Conservation (phyloP, 2,888 invertebrate species). For the Trissolcus brochymenae region DNA sequence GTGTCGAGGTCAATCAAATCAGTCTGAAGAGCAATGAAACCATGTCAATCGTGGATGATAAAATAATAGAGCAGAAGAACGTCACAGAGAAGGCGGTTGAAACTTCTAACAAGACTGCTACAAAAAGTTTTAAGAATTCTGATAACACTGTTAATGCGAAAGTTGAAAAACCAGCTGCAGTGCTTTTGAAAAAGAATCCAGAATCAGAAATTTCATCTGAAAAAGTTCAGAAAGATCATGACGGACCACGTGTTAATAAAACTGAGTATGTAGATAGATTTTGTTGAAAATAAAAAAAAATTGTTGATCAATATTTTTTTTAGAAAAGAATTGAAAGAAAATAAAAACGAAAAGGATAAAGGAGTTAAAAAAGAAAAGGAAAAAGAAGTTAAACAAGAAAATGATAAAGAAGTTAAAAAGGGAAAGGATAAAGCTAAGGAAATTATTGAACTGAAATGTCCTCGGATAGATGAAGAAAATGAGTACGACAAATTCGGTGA, state of each 20-base stretch:
- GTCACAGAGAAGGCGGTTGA: not conserved
- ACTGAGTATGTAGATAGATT: not conserved
- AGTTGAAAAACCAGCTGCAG: not conserved
- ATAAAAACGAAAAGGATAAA: not conserved
- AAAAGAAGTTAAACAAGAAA: not conserved
- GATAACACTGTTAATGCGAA: not conserved
- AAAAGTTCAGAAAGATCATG: not conserved
- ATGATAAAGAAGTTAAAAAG: not conserved
- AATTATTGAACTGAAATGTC: conserved; percentile 24
- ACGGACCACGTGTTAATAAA: too few relatives aligned
- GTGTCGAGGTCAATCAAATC: conserved; percentile 6
- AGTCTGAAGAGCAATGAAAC: conserved; percentile 1
- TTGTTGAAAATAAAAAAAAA: too few relatives aligned
- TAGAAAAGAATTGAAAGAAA: not conserved
- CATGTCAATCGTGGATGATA: not conserved
- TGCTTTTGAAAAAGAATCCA: not conserved
- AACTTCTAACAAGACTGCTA: not conserved
- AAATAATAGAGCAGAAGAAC: not conserved
- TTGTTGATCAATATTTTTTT: too few relatives aligned
- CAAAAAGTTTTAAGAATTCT: not conserved
- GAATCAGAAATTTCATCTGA: too few relatives aligned
- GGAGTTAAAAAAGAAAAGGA: not conserved
- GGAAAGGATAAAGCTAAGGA: conserved; percentile 16
- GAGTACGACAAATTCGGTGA: conserved; percentile 13
- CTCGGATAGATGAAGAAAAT: conserved; percentile 20